Base-by-base conservation (phyloP, 2,888 invertebrate genomes). In the Bedellia somnulentella region DNA sequence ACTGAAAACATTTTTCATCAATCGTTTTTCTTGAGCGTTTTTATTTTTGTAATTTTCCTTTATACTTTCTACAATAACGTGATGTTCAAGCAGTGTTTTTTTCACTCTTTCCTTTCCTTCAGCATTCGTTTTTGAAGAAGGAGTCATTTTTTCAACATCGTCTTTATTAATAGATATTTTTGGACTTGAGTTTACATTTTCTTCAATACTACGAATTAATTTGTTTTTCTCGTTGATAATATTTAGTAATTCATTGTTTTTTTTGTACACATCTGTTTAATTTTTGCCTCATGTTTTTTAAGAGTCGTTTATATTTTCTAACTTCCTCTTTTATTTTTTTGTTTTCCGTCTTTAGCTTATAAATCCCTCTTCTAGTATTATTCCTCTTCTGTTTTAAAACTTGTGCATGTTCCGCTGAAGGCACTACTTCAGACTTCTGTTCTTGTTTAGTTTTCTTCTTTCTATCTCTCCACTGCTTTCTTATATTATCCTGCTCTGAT, bases 251-350 rank as follows among this genome's bases (percentile, higher is more conserved):
- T 29, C 15, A 29, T 29, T 23, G 9, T 23, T 24, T 23, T 29
- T 29, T 23, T 23, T 15, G 10, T 23, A 15, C 15, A 29, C 15
- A 10, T 29, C 29, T 29, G n/a, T n/a, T 25, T 10, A 26, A 31
- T 28, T 26, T 33, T 36, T 29, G 33, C 27, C 21, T 33, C 30
- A 25, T 31, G 30, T 35, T 33, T 35, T 30, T 33, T 26, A 30
- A 35, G 23, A 31, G 32, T 28, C 31, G 30, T 35, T 31, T 32
- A 34, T 31, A 35, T 32, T 28, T 28, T 35, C 25, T 29, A 33
- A 26, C 23, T 31, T 34, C 25, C 31, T 34, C 34, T 31, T 30
- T 28, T 24, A 32, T 24, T 25, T 28, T 18, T 29, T 29, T 32
- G 28, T 28, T 28, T 28, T n/a, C n/a, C n/a, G n/a, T n/a, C n/a